Evolutionary conservation across 1,140 invertebrate genomes (phyloP), one percentile per base, ranked within the genome.

Genomic region (Atta cephalotes): DNA sequence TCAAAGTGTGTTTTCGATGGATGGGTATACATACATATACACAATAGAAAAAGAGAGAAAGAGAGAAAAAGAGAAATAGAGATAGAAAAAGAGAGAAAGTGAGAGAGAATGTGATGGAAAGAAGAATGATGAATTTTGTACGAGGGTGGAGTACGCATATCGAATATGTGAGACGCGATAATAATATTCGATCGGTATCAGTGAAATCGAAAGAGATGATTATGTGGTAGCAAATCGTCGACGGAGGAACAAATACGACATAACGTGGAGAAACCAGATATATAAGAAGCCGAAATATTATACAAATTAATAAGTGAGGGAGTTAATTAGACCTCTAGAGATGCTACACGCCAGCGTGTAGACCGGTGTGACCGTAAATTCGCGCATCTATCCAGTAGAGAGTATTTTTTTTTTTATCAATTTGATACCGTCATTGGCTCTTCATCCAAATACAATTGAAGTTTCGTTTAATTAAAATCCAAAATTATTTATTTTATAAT

Each of bases 301-400:
- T 82, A 74, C 45, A 84, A 76, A 84, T 84, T 12, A 74, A 74
- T 31, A 76, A 74, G 28, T 74, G 70, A 74, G 28, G 49, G 39
- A 74, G 14, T 28, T 74, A 76, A 84, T 74, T 82, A 82, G 45
- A 60, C 14, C 14, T 74, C 25, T 60, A 49, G 28, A 76, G 70
- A 49, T 76, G 14, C 60, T 82, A 72, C 68, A 82, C 68, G 79
- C 39, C 16, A 60, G 35, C n/a, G 25, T 82, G 39, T 82, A 51
- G n/a, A 58, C 6, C 9, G 25, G 49, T 5, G 25, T 49, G 66
- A 49, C 16, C 51, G 14, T 49, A 74, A 74, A 63, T 2, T 35
- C 53, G 18, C 21, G 21, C 58, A 28, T 6, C 12, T 72, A 25
- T 16, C 21, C 21, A 2, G 6, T 66, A 45, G 2, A 9, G 28